These are phyloP conservation scores for Onychostoma macrolepis DNA, from an alignment of 2,113 vertebrate genomes.

Conservation along the genomic window DNA sequence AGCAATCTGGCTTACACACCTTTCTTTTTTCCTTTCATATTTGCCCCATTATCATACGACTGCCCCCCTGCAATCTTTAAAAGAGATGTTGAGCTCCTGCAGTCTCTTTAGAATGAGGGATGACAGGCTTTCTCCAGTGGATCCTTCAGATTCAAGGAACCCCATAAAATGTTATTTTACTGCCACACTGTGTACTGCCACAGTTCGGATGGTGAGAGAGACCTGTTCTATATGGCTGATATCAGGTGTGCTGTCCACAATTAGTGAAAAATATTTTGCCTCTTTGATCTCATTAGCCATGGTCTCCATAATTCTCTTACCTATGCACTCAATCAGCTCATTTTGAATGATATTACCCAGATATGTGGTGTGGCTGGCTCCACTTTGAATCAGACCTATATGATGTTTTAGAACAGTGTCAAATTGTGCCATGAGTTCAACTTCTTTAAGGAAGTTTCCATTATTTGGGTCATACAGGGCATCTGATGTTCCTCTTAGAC, in stretches of 20 bases:
- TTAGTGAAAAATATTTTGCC: not conserved
- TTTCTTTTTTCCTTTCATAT: too few relatives aligned
- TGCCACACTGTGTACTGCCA: too few relatives aligned
- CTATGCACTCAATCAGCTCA: not conserved
- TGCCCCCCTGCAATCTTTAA: too few relatives aligned
- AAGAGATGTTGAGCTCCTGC: too few relatives aligned
- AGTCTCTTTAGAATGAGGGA: too few relatives aligned
- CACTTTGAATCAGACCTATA: not conserved
- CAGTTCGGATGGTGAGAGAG: not conserved
- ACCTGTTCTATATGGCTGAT: not conserved
- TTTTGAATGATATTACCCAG: not conserved
- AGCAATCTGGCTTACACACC: too few relatives aligned
- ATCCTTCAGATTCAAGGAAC: too few relatives aligned
- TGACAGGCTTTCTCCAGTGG: too few relatives aligned
- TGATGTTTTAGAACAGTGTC: not conserved
- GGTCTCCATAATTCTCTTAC: not conserved
- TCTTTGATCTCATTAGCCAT: not conserved
- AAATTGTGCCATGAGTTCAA: not conserved
- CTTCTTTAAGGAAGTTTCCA: not conserved
- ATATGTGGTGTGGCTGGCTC: slow-evolving; percentile 1
- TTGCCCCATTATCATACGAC: too few relatives aligned
- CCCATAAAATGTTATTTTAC: too few relatives aligned
- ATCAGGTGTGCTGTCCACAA: not conserved
- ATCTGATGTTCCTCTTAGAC: not conserved
- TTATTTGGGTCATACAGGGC: not conserved